Conservation (phyloP, 2,797 vertebrate genomes). For the Cuniculus paca region DNA sequence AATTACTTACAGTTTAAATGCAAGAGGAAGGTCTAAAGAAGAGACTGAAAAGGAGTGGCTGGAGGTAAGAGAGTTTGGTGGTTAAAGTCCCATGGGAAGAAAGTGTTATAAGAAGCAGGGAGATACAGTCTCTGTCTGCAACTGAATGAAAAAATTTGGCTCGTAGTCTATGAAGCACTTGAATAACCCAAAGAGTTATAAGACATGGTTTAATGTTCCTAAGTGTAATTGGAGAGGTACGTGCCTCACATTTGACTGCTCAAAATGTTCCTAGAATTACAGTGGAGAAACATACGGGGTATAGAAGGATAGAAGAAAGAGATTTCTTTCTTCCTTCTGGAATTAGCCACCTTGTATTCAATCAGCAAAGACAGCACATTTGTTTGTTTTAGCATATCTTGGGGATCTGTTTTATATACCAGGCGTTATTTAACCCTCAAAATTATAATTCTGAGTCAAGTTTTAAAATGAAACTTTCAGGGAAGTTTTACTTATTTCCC, state of each 20-base stretch:
- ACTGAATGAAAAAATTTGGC: not conserved
- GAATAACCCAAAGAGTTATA: not conserved
- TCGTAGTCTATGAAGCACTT: not conserved
- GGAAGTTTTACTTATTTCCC: not conserved
- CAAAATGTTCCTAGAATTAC: not conserved
- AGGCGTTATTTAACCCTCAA: not conserved
- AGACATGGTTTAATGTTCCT: not conserved
- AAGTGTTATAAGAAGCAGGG: not conserved
- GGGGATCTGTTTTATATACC: not conserved
- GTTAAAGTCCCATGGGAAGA: not conserved
- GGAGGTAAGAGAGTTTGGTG: not conserved
- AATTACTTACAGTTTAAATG: not conserved
- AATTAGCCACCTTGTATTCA: not conserved
- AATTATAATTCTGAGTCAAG: not conserved
- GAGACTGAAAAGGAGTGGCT: not conserved
- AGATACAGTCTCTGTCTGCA: not conserved
- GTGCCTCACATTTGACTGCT: not conserved
- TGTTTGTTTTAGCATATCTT: not conserved
- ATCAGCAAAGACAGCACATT: not conserved
- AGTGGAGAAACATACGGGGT: not conserved
- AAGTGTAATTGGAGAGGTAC: not conserved
- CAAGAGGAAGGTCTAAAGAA: not conserved
- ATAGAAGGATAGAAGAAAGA: not conserved
- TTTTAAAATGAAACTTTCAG: conserved; percentile 11
- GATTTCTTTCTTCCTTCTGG: not conserved